phyloP scores from a whole-genome alignment of 2,113 vertebrate species.

The Zosterops borbonicus region DNA sequence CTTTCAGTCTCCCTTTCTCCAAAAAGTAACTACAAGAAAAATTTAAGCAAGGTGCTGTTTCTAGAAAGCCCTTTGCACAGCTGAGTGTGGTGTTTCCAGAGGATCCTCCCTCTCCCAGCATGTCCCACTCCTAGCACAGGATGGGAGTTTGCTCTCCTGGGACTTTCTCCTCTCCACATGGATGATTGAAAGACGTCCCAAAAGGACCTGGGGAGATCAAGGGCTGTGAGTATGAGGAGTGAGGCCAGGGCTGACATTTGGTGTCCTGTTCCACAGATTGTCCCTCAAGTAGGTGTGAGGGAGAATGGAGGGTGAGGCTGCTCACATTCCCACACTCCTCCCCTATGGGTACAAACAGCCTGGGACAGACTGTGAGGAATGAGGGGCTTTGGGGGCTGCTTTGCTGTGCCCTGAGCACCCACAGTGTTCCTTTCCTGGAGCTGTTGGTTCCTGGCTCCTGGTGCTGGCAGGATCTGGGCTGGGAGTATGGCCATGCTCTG shows the following conservation, averaged over 20 bases:
- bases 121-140: background rate
- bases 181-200: background rate
- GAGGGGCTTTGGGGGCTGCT: background rate
- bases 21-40: background rate
- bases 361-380: background rate
- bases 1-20: background rate
- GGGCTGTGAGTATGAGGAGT: background rate
- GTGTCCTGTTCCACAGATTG: background rate
- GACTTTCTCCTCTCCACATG: background rate
- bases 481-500: rapidly evolving
- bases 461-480: background rate
- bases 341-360: rapidly evolving
- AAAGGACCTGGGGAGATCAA: background rate
- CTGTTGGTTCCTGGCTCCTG: rapidly evolving
- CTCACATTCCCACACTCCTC: background rate
- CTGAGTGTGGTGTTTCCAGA: background rate
- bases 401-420: background rate
- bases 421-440: background rate
- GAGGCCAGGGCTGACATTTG: background rate
- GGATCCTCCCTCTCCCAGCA: background rate
- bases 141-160: background rate
- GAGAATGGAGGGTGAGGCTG: background rate
- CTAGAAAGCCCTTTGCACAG: background rate
- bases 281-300: background rate
- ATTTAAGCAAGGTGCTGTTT: background rate